These are phyloP conservation scores for Anniella stebbinsi DNA, from an alignment of 2,797 vertebrate species.

Conservation along the genomic window DNA sequence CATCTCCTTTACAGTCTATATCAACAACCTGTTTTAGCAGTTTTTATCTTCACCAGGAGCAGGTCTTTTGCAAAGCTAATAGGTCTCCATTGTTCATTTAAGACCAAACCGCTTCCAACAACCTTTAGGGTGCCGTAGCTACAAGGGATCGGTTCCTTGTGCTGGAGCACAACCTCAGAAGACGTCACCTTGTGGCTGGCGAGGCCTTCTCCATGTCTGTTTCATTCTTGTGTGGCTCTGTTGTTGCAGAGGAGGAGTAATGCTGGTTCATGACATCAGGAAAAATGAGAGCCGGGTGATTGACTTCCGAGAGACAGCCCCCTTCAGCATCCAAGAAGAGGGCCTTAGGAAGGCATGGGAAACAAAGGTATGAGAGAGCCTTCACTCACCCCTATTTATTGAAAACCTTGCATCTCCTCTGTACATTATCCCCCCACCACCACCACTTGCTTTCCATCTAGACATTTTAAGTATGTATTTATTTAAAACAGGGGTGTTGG, in stretches of 20 bases:
- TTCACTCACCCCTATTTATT: neutral
- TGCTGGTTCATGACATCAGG: constrained; percentile 95
- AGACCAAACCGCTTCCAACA: neutral
- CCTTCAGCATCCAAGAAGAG: constrained; percentile 85
- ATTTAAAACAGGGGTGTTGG: too few species aligned
- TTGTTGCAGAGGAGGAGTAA: constrained; percentile 91
- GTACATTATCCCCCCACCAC: neutral
- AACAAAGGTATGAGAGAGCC: constrained; percentile 81
- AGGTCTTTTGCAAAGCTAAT: too few species aligned
- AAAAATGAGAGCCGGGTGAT: constrained; percentile 92
- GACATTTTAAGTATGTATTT: neutral
- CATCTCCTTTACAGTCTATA: too few species aligned
- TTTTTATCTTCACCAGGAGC: too few species aligned
- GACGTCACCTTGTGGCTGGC: too few species aligned
- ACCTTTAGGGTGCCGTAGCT: neutral
- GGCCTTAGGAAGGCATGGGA: constrained; percentile 83
- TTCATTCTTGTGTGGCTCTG: constrained; percentile 30
- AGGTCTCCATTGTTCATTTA: too few species aligned
- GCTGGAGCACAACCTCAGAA: neutral
- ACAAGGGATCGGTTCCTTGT: neutral
- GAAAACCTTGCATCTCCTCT: neutral
- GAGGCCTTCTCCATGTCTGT: neutral
- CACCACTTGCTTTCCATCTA: rapidly evolving
- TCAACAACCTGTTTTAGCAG: too few species aligned
- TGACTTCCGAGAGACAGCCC: constrained; percentile 96